phyloP scores from a whole-genome alignment of 2,888 invertebrate species.

The Galeruca laticollis region DNA sequence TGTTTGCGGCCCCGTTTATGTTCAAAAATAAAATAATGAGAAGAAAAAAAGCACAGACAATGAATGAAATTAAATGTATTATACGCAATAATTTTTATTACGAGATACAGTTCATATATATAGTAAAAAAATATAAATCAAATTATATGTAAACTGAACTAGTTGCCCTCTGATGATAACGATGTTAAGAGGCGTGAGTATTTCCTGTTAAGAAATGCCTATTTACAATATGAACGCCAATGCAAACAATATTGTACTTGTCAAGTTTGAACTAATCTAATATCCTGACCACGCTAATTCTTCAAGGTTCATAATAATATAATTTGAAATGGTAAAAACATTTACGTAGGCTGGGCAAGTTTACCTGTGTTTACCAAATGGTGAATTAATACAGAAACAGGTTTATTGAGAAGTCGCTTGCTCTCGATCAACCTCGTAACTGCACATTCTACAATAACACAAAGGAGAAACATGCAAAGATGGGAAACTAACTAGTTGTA shows the following conservation, averaged over 20 bases:
- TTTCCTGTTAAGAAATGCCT: not conserved
- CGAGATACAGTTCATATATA: not conserved
- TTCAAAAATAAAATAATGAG: too few species aligned
- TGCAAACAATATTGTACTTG: not conserved
- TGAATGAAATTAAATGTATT: too few species aligned
- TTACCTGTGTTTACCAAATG: slow-evolving; percentile 23
- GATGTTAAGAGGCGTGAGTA: not conserved
- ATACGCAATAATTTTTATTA: too few species aligned
- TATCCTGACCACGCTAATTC: slow-evolving; percentile 26
- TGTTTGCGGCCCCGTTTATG: too few species aligned
- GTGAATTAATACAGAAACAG: slow-evolving; percentile 26
- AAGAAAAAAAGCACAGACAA: too few species aligned
- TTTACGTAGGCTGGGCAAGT: slow-evolving; percentile 27
- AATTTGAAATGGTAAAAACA: slow-evolving; percentile 12
- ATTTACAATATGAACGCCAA: not conserved
- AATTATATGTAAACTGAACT: not conserved
- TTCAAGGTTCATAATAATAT: slow-evolving; percentile 18
- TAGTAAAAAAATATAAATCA: not conserved
- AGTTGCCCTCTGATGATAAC: too few species aligned
- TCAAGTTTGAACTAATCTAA: not conserved
- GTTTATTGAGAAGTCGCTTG: slow-evolving; percentile 29
- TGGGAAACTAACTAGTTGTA: not conserved
- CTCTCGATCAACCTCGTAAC: slow-evolving; percentile 24
- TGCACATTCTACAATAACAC: slow-evolving; percentile 25
- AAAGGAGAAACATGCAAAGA: slow-evolving; percentile 14